phyloP scores from a whole-genome alignment of 2,113 vertebrate species.

The Eclectus roratus region DNA sequence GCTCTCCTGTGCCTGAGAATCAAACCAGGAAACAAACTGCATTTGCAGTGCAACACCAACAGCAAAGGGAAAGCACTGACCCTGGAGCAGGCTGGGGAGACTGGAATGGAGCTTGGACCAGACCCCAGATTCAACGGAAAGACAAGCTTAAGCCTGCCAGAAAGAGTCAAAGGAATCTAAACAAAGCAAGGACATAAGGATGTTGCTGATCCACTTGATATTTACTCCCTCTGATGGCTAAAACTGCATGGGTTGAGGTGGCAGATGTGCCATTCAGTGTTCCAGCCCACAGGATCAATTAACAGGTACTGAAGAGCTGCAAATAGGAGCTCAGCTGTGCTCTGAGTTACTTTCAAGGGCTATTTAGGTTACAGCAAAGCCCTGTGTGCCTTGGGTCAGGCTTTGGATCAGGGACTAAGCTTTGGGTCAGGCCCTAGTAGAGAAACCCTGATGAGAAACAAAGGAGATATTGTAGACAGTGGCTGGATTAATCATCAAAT shows the following conservation, averaged over 20 bases:
- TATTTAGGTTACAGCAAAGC: not conserved
- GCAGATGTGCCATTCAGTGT: not conserved
- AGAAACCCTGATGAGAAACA: not conserved
- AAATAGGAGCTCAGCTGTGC: not conserved
- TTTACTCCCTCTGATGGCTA: not conserved
- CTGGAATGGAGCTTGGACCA: not conserved
- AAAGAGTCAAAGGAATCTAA: not conserved
- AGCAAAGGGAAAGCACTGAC: not conserved
- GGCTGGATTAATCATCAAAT: not conserved
- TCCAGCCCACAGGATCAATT: accelerated
- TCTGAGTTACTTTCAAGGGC: not conserved
- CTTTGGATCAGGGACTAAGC: not conserved
- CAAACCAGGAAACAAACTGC: not conserved
- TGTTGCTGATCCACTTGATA: not conserved
- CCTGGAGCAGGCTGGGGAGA: not conserved
- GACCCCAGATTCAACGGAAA: not conserved
- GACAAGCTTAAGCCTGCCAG: not conserved
- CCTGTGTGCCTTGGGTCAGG: not conserved
- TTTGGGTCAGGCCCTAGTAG: not conserved
- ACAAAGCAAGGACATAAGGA: not conserved
- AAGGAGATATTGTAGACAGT: not conserved
- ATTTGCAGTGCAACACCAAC: not conserved
- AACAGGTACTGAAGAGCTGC: not conserved
- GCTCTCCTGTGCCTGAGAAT: conserved; percentile 84
- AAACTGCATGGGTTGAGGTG: not conserved